phyloP scores from a whole-genome alignment of 2,888 invertebrate species.

The Orthosia cruda region DNA sequence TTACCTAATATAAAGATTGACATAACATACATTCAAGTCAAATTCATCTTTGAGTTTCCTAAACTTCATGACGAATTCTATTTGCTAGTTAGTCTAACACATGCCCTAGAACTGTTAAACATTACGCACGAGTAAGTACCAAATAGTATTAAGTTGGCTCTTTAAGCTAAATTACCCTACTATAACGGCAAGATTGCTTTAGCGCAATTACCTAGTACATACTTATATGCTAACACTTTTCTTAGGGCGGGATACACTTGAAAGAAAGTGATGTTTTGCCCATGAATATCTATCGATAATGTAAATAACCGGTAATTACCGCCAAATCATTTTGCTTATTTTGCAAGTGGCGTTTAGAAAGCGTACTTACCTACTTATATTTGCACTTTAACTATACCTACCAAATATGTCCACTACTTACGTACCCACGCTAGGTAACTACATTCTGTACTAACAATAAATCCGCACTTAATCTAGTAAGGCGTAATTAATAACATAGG shows the following conservation, averaged over 20 bases:
- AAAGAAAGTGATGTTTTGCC: slow-evolving; percentile 7
- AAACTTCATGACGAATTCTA: slow-evolving; percentile 1
- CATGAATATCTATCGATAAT: background rate
- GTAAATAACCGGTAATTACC: background rate
- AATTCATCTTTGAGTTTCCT: background rate
- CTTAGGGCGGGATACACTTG: slow-evolving; percentile 3
- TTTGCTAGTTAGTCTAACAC: slow-evolving; percentile 8
- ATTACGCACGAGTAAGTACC: slow-evolving; percentile 22
- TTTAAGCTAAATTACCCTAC: slow-evolving; percentile 53
- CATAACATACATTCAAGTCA: background rate
- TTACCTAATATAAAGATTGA: background rate
- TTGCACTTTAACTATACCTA: too few relatives aligned
- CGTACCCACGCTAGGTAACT: too few relatives aligned
- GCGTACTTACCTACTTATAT: too few relatives aligned
- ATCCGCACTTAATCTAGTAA: too few relatives aligned
- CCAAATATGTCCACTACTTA: too few relatives aligned
- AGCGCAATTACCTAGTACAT: slow-evolving; percentile 36
- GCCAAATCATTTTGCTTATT: background rate
- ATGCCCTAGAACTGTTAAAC: slow-evolving; percentile 29
- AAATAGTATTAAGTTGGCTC: slow-evolving; percentile 46
- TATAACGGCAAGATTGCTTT: slow-evolving; percentile 36
- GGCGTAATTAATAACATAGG: too few relatives aligned
- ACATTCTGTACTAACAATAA: too few relatives aligned
- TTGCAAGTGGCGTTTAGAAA: background rate
- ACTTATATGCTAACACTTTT: slow-evolving; percentile 26